Conservation (phyloP, 1,140 invertebrate genomes). For the Aphidius ervi region DNA sequence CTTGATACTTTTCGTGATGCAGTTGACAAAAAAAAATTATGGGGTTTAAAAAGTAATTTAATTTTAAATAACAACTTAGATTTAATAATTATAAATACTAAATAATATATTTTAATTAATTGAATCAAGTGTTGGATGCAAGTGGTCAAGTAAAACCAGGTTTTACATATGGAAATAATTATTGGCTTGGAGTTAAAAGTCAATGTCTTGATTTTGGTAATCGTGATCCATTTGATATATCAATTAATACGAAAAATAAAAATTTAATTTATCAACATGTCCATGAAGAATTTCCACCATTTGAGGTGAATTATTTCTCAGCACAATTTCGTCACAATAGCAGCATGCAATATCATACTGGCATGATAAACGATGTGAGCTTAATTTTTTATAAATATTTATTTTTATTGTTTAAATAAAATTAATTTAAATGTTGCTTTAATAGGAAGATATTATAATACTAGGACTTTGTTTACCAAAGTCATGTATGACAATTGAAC, state of each 20-base stretch:
- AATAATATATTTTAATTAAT: constrained; percentile 6
- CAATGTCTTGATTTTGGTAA: constrained; percentile 44
- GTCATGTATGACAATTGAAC: constrained; percentile 34
- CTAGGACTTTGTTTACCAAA: constrained; percentile 47
- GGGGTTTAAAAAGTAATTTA: constrained; percentile 43
- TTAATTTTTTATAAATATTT: constrained; percentile 8
- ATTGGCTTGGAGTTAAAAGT: constrained; percentile 49
- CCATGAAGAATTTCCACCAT: constrained; percentile 46
- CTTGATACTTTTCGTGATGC: constrained; percentile 31
- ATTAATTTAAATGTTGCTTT: constrained; percentile 3
- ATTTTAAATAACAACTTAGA: background rate
- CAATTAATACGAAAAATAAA: constrained; percentile 32
- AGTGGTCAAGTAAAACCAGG: constrained; percentile 48
- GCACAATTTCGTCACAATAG: constrained; percentile 47
- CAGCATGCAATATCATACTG: constrained; percentile 47
- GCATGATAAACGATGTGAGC: constrained; percentile 44
- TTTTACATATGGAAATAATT: constrained; percentile 53
- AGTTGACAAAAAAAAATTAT: constrained; percentile 34
- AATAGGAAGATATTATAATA: constrained; percentile 37
- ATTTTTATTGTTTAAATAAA: constrained; percentile 5
- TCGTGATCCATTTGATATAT: constrained; percentile 29
- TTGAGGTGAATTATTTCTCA: constrained; percentile 42
- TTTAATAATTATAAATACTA: background rate
- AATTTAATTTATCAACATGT: constrained; percentile 33
- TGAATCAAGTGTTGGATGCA: constrained; percentile 49